Evolutionary conservation across 1,140 invertebrate species (phyloP).

Genomic region (Nebria ingens): DNA sequence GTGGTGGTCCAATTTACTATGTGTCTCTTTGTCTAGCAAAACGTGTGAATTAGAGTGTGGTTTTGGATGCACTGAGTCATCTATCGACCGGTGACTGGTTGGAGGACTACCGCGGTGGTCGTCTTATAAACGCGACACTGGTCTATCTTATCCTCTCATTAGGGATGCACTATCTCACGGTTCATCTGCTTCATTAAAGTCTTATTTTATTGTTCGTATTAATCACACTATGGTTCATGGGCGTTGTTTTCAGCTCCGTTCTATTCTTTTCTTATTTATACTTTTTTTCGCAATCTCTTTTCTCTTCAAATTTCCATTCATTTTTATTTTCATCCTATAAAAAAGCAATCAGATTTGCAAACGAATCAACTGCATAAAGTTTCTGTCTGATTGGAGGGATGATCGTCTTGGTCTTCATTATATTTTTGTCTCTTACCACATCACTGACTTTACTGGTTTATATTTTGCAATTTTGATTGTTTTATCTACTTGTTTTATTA

Average conservation of each 20-base stretch:
- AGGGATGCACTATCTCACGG: constrained; percentile 4
- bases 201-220: constrained; percentile 8
- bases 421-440: no score
- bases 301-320: background rate
- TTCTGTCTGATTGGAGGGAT: background rate
- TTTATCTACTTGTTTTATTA: no score
- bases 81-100: background rate
- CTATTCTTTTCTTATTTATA: background rate
- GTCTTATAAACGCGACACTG: background rate
- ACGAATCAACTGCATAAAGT: background rate
- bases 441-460: no score
- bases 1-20: no score
- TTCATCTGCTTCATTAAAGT: constrained; percentile 4
- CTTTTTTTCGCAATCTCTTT: no score
- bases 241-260: background rate
- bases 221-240: constrained; percentile 4
- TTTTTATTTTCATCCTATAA: background rate
- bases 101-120: background rate
- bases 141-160: constrained; percentile 8
- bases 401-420: background rate
- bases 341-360: constrained; percentile 1
- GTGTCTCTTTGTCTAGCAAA: no score
- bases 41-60: no score
- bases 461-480: no score
- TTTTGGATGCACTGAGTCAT: background rate